phyloP scores from a whole-genome alignment of 2,797 vertebrate genomes.

The Sciurus vulgaris region DNA sequence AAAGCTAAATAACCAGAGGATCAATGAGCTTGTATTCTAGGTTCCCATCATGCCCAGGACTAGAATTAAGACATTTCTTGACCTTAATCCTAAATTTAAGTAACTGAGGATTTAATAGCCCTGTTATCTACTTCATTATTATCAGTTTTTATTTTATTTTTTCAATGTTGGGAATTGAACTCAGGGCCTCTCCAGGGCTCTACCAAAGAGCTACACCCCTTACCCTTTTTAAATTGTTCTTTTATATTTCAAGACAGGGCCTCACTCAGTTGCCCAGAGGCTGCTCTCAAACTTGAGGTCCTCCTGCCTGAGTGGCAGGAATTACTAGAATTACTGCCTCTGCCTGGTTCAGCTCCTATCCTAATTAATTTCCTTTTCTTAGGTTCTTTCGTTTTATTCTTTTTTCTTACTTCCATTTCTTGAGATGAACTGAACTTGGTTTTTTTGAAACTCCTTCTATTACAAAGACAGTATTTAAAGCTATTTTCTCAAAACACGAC shows the following conservation, averaged over 20 bases:
- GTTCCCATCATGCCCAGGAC: not conserved
- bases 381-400: not conserved
- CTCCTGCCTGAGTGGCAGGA: not conserved
- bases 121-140: not conserved
- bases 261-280: not conserved
- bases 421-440: not conserved
- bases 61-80: slow-evolving; percentile 15
- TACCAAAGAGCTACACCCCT: not conserved
- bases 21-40: not conserved
- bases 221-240: not conserved
- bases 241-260: not conserved
- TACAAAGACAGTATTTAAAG: slow-evolving; percentile 5
- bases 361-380: not conserved
- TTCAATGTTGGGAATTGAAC: not conserved
- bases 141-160: not conserved
- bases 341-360: not conserved
- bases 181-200: not conserved
- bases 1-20: not conserved
- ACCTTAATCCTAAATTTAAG: not conserved
- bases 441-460: slow-evolving; percentile 9
- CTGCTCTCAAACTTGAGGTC: not conserved
- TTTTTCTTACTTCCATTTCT: not conserved
- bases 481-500: slow-evolving; percentile 27
- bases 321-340: not conserved
- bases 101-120: not conserved